Evolutionary conservation across 1,140 invertebrate species (phyloP).

Genomic region (Diuraphis noxia): DNA sequence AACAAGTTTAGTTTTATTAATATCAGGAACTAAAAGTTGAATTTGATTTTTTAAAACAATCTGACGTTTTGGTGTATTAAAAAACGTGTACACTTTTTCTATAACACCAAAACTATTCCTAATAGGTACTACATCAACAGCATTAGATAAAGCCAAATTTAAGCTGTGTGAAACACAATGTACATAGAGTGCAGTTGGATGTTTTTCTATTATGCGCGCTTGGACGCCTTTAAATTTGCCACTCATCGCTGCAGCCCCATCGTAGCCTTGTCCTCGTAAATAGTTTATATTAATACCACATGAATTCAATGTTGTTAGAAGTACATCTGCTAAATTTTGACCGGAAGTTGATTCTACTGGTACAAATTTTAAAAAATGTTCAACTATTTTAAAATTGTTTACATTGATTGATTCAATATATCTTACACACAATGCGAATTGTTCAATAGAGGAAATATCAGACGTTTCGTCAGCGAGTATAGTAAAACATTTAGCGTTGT

Average conservation of each 20-base stretch:
- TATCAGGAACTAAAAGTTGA: slow-evolving; percentile 7
- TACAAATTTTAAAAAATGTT: slow-evolving; percentile 4
- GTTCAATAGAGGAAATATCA: neutral
- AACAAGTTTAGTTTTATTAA: slow-evolving; percentile 14
- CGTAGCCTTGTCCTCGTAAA: slow-evolving; percentile 58
- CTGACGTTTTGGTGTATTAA: slow-evolving; percentile 38
- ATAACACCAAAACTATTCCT: slow-evolving; percentile 47
- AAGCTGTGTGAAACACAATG: slow-evolving; percentile 39
- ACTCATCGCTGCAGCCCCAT: slow-evolving; percentile 59
- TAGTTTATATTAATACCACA: slow-evolving; percentile 57
- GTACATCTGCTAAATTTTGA: slow-evolving; percentile 50
- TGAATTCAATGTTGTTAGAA: slow-evolving; percentile 26
- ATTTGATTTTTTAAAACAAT: neutral
- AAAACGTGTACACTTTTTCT: slow-evolving; percentile 26
- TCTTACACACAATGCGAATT: neutral
- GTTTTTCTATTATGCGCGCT: neutral
- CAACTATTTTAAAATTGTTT: neutral
- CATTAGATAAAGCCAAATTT: slow-evolving; percentile 47
- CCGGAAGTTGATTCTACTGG: neutral
- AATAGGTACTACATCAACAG: slow-evolving; percentile 31
- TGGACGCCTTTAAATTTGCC: slow-evolving; percentile 57
- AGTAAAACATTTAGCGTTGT: neutral
- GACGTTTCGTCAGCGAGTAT: neutral
- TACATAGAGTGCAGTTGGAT: slow-evolving; percentile 16
- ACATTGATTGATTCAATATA: neutral